Base-by-base conservation (phyloP, 1,140 invertebrate species). In the Cyclina sinensis region DNA sequence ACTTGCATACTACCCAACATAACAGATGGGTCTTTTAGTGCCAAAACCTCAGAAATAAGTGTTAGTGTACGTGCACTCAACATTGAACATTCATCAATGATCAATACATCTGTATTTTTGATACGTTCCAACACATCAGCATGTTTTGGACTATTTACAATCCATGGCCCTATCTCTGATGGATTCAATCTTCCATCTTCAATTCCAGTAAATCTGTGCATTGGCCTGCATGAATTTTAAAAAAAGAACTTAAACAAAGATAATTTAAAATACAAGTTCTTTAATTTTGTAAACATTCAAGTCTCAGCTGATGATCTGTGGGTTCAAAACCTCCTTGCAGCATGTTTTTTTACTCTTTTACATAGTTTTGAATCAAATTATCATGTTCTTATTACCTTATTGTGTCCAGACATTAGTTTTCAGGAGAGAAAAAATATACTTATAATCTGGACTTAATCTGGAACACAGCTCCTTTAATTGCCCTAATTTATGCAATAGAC, bases 21-120 rank as follows among this genome's bases (percentile, higher is more conserved):
- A 11, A 30, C 12, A 16, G 46, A 35, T 35, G 32, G 11, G n/a
- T 83, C 48, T 84, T 70, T 88, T 43, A 88, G 18, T 24, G 21
- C 35, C 32, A 62, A 74, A 46, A 90, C 39, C n/a, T 81, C 73
- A 51, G 80, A 37, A 3, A 87, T 27, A 39, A 68, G 78, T 16
- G 16, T 24, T 30, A 90, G n/a, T 37, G 80, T 88, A 70, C 74
- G 62, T n/a, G 32, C 14, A 68, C 83, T 87, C 7, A 88, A 37
- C 85, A 88, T 90, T 9, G 89, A 90, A 14, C 87, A 46, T 54
- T 90, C 89, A 73, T 90, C 89, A 68, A 90, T 68, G 1, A 90
- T 30, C n/a, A n/a, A n/a, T n/a, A n/a, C n/a, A n/a, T n/a, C n/a
- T n/a, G n/a, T n/a, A n/a, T n/a, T n/a, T n/a, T n/a, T 37, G 1